Evolutionary conservation across 2,113 vertebrate genomes (phyloP).

Genomic region (Pseudorhombus dupliciocellatus): DNA sequence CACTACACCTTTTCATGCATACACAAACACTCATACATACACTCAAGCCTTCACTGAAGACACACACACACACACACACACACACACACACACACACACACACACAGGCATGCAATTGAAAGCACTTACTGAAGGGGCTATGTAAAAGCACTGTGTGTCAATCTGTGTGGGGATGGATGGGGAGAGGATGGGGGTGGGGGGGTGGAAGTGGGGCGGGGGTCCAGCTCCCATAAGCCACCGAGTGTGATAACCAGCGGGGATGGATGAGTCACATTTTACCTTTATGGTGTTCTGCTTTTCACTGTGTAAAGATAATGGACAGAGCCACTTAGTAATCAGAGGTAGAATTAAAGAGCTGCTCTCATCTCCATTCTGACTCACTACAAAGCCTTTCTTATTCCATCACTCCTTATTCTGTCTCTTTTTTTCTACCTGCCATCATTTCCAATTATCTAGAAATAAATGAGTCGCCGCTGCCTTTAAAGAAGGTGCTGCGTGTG

Average conservation of each 20-base stretch:
- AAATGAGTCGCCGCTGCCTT: conserved; percentile 60
- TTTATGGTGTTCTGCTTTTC: conserved; percentile 75
- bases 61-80: conserved; percentile 14
- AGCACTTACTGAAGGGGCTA: conserved; percentile 51
- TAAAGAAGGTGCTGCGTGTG: conserved; percentile 63
- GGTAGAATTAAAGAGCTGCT: conserved; percentile 73
- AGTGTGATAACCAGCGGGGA: conserved; percentile 69
- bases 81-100: conserved; percentile 2
- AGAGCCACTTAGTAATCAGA: conserved; percentile 76
- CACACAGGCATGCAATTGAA: conserved; percentile 16
- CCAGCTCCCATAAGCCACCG: conserved; percentile 44
- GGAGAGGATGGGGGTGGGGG: background rate
- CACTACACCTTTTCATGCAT: conserved; percentile 44
- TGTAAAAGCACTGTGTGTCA: conserved; percentile 54
- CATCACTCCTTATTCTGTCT: conserved; percentile 46
- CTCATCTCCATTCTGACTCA: conserved; percentile 70
- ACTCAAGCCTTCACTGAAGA: conserved; percentile 24
- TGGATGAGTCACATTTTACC: conserved; percentile 78
- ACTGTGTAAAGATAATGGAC: conserved; percentile 78
- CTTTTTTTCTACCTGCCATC: conserved; percentile 56
- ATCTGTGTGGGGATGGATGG: conserved; percentile 34
- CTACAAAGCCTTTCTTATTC: conserved; percentile 69
- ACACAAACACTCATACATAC: conserved; percentile 50
- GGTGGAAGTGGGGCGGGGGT: background rate
- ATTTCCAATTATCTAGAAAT: conserved; percentile 72